Base-by-base conservation (phyloP, 2,888 invertebrate genomes). In the Epirrhoe alternata region DNA sequence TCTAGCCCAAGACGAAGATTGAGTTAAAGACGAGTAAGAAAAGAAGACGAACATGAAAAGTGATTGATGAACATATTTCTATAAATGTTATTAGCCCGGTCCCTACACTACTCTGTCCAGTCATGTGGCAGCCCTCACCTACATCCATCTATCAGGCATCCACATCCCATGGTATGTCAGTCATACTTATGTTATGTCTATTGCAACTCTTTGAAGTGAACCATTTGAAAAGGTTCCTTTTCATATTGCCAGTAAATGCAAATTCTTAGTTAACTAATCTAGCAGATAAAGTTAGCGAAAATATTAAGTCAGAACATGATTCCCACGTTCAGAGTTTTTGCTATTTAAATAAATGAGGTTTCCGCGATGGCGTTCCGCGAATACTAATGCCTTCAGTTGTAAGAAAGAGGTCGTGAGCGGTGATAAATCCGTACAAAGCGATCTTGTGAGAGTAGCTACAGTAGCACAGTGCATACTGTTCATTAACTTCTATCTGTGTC, bases 301-400 rank as follows among this genome's bases (percentile, higher is more conserved):
- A 71, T 74, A 72, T 72, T 71, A 72, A 74, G 74, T 74, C 74
- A 69, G 72, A 72, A 62, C 72, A 72, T 72, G 73, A 69, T 69
- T 72, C 67, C 53, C 63, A 58, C 57, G 51, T 66, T 52, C 59
- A 63, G 64, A 70, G 69, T 71, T 74, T 72, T 72, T 72, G 70
- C 72, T 70, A 72, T 72, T 74, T 74, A 72, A 74, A 74, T 72
- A 72, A 74, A 74, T 74, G 74, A 74, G 72, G 70, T 72, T 74
- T 67, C 69, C 64, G 54, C 57, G 58, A 56, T 49, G 50, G 38
- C 67, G 68, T 66, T 70, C 65, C 24, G 33, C 16, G 74, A 72
- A 72, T 74, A 74, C 71, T 74, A 74, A 74, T 72, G 70, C 56
- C 49, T 49, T 52, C 50, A 45, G 59, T 66, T 68, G 69, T 69